Evolutionary conservation across 2,888 invertebrate genomes (phyloP), one percentile per base, ranked within the genome.

Genomic region (Drosophila monieri): DNA sequence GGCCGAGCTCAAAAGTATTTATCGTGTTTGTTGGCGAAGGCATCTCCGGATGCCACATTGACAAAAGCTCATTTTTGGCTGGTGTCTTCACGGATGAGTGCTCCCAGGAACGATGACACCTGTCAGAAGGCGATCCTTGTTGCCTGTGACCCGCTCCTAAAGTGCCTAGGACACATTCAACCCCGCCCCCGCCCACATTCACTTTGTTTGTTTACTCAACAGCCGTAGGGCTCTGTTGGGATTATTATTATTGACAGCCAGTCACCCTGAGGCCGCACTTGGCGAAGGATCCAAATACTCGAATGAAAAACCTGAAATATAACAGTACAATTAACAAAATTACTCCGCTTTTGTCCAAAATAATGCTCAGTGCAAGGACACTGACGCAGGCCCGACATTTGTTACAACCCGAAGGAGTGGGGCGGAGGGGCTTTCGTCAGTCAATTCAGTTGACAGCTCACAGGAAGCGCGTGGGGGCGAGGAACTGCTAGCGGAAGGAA

Each of bases 1-100:
- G 67, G 32, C 78, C 69, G 70, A 73, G 77, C 78, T 70, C 73
- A 77, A 80, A 83, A 81, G 65, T 74, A 71, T 80, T 76, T 74
- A 51, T 65, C 60, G 70, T 25, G 56, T 27, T 52, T 6, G 8
- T 32, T 37, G 30, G 30, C 35, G 39, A 55, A 47, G 55, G 57
- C 56, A 44, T 48, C 59, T 60, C 54, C 61, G 60, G 51, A 48
- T 61, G 69, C 57, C 60, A 57, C 57, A 60, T 61, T 48, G 59
- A 59, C 66, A 73, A 77, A 78, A 70, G 52, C 51, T 61, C 23
- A 39, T 46, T 56, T 35, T 46, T 46, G 59, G 47, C 64, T 46
- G 54, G 58, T 46, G 51, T 43, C 52, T 44, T 51, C 74, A 76
- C 61, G 68, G 70, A 43, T 80, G 59, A 78, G 56, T 78, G 78